phyloP scores from a whole-genome alignment of 2,888 invertebrate species.

The Ellobium chinense region DNA sequence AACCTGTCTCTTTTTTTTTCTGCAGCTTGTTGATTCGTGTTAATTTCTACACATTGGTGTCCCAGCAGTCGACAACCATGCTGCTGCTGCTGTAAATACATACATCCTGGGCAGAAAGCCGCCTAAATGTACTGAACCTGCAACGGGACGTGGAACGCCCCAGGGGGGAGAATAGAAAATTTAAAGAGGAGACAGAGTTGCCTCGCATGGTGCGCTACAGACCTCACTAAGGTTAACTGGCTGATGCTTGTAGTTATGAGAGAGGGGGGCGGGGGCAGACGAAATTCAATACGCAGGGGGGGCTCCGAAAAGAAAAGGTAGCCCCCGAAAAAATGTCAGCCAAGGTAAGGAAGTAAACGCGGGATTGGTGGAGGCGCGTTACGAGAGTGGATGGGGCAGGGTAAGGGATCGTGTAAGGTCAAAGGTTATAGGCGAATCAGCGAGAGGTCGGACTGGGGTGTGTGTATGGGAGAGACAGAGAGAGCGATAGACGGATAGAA shows the following conservation, averaged over 20 bases:
- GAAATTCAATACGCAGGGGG: constrained; percentile 11
- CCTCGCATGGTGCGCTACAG: background rate
- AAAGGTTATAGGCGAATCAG: constrained; percentile 28
- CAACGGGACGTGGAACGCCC: background rate
- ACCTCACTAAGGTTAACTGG: constrained; percentile 8
- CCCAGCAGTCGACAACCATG: background rate
- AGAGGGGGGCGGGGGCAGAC: constrained; percentile 1
- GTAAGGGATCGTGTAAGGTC: constrained; percentile 19
- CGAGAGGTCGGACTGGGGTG: constrained; percentile 3
- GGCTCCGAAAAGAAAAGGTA: background rate
- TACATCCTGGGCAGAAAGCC: background rate
- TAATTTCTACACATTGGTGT: too few relatives aligned
- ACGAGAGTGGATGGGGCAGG: background rate
- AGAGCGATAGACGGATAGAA: background rate
- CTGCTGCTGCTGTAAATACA: background rate
- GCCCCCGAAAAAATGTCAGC: background rate
- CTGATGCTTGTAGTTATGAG: background rate
- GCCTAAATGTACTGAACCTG: constrained; percentile 4
- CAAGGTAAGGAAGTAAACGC: constrained; percentile 6
- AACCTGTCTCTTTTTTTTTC: background rate
- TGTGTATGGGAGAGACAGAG: constrained; percentile 11
- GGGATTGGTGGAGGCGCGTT: background rate
- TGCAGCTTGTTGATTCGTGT: too few relatives aligned
- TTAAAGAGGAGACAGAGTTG: background rate
- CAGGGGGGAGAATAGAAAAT: background rate